Percentiles rank a stretch among this genome's conserved stretches.
Conservation (phyloP, 2,113 vertebrate species). For the Butorides virescens region DNA sequence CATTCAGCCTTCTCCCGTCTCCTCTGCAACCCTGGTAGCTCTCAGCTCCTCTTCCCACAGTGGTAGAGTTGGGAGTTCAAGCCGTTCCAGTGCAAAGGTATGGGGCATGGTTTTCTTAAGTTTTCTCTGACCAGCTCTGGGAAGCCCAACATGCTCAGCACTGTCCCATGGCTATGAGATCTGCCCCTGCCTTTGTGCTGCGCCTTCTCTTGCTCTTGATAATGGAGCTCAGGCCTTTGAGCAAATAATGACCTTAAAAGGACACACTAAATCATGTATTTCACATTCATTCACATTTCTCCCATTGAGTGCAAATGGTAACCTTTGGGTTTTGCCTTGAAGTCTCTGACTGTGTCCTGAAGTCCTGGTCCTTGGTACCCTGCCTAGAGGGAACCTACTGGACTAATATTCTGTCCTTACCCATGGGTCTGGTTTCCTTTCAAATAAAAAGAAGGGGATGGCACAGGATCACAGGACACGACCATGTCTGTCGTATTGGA, state of each 20-base stretch:
- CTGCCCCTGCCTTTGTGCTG: background rate
- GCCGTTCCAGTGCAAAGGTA: background rate
- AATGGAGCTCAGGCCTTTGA: background rate
- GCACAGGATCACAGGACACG: background rate
- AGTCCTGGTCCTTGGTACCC: background rate
- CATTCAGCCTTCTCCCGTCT: background rate
- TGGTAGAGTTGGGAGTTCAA: background rate
- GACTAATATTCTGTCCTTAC: background rate
- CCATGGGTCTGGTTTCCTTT: background rate
- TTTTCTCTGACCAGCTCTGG: background rate
- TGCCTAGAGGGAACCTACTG: accelerated
- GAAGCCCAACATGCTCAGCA: accelerated
- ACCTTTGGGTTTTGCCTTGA: background rate
- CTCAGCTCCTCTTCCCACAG: background rate
- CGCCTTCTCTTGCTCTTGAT: background rate
- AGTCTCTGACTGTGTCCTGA: background rate
- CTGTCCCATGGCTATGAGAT: accelerated
- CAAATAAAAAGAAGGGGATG: background rate
- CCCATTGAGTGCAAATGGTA: background rate
- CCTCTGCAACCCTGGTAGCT: background rate
- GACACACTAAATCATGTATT: background rate
- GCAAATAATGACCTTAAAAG: background rate
- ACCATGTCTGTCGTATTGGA: background rate
- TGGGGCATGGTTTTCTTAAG: background rate
- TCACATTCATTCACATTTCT: background rate